phyloP scores from a whole-genome alignment of 2,888 invertebrate genomes.

The Calameuta idolon region DNA sequence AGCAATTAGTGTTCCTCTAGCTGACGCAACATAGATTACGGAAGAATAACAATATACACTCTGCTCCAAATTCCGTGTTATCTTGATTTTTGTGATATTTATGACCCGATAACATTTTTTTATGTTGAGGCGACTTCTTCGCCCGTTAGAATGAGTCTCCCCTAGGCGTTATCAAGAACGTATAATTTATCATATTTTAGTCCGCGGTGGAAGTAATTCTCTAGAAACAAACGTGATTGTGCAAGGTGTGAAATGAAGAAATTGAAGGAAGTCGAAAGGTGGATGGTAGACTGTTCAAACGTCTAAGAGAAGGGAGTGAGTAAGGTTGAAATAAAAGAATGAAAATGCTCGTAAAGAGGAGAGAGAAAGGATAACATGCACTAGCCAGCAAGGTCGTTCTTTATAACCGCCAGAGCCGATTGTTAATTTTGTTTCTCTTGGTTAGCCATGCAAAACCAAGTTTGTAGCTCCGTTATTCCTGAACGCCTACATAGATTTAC shows the following conservation, averaged over 20 bases:
- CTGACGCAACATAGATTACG: not conserved
- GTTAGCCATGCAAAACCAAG: slow-evolving; percentile 48
- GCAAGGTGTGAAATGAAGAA: not conserved
- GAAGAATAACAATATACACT: not conserved
- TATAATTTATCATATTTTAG: not conserved
- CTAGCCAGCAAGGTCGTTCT: slow-evolving; percentile 17
- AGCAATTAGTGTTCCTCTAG: not conserved
- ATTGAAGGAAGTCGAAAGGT: not conserved
- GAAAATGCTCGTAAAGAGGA: slow-evolving; percentile 17
- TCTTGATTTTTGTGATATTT: not conserved
- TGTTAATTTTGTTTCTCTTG: slow-evolving; percentile 44
- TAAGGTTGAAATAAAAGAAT: not conserved
- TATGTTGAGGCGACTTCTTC: not conserved
- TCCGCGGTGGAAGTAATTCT: not conserved
- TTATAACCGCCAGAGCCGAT: not conserved
- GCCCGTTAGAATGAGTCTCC: not conserved
- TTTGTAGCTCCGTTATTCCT: not conserved
- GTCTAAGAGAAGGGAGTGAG: slow-evolving; percentile 1
- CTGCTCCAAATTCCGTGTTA: not conserved
- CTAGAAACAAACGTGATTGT: not conserved
- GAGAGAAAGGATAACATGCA: slow-evolving; percentile 15
- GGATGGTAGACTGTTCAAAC: slow-evolving; percentile 14
- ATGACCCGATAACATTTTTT: not conserved
- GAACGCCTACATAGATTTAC: not conserved
- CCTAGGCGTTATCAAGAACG: not conserved